A percentile compares a stretch with the other conserved stretches of the same genome.
phyloP scores from a whole-genome alignment of 1,140 invertebrate genomes.

The Cherax quadricarinatus region DNA sequence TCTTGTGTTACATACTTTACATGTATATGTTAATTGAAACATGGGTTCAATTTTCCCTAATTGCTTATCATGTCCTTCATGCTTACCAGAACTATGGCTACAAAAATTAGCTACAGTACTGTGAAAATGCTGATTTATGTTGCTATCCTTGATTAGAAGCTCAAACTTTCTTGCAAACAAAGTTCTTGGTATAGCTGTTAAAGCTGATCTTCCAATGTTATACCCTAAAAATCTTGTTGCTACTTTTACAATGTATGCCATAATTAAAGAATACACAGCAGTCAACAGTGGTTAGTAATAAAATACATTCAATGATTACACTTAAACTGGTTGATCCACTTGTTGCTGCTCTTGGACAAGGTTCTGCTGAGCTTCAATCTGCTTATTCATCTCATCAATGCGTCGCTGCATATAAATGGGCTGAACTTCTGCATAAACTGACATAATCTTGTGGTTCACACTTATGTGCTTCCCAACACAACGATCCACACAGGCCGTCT shows the following conservation, averaged over 20 bases:
- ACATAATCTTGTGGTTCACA: conserved; percentile 81
- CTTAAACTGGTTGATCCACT: neutral
- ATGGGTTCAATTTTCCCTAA: conserved; percentile 64
- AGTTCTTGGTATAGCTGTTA: neutral
- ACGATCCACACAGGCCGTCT: conserved; percentile 77
- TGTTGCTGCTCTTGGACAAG: conserved; percentile 21
- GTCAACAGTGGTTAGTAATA: neutral
- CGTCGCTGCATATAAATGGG: conserved; percentile 77
- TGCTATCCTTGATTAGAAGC: neutral
- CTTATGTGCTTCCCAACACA: conserved; percentile 79
- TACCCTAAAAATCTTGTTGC: neutral
- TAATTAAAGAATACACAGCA: neutral
- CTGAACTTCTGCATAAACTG: conserved; percentile 80
- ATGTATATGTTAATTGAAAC: conserved; percentile 77
- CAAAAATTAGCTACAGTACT: neutral
- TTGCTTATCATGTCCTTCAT: neutral
- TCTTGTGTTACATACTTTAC: conserved; percentile 78
- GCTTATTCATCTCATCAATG: conserved; percentile 77
- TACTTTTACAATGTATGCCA: conserved; percentile 13
- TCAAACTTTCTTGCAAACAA: neutral
- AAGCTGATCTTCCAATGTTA: neutral
- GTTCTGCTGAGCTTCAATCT: conserved; percentile 71
- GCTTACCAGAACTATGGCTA: neutral
- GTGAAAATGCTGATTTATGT: neutral
- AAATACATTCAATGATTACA: no score